A percentile compares a stretch with the other conserved stretches of the same genome.
Evolutionary conservation across 2,113 vertebrate species (phyloP).

Genomic region (Vanacampus margaritifer): DNA sequence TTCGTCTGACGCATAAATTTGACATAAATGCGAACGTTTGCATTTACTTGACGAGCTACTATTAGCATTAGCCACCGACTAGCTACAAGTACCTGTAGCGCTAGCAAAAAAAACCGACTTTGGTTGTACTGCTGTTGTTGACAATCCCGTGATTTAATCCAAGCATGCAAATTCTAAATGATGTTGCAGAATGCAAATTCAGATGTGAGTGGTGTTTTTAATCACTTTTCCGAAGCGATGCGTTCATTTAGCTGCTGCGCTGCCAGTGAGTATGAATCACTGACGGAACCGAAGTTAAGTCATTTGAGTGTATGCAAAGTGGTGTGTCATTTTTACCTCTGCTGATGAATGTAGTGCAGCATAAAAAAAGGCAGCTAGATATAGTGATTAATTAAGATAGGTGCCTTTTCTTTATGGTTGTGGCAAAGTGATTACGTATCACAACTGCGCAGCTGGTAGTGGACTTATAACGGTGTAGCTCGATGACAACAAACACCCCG

Average conservation of each 20-base stretch:
- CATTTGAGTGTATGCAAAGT: conserved; percentile 1
- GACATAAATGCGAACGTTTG: background rate
- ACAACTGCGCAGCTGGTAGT: background rate
- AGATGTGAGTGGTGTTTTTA: background rate
- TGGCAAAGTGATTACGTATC: background rate
- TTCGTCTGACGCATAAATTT: background rate
- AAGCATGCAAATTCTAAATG: background rate
- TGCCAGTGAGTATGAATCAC: background rate
- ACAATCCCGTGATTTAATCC: background rate
- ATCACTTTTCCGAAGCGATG: background rate
- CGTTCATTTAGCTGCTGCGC: background rate
- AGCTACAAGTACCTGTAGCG: too few species aligned
- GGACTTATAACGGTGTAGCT: background rate
- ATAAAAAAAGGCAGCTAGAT: background rate
- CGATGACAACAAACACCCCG: background rate
- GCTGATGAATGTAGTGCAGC: background rate
- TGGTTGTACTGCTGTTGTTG: background rate
- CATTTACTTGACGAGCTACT: background rate
- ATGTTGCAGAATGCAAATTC: background rate
- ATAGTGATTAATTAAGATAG: background rate
- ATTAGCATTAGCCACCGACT: background rate
- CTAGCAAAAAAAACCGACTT: background rate
- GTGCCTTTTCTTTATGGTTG: background rate
- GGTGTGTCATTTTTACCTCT: conserved; percentile 2
- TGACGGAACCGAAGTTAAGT: background rate